Base-by-base conservation (phyloP, 2,888 invertebrate species). In the Drosophila parthenogenetica region DNA sequence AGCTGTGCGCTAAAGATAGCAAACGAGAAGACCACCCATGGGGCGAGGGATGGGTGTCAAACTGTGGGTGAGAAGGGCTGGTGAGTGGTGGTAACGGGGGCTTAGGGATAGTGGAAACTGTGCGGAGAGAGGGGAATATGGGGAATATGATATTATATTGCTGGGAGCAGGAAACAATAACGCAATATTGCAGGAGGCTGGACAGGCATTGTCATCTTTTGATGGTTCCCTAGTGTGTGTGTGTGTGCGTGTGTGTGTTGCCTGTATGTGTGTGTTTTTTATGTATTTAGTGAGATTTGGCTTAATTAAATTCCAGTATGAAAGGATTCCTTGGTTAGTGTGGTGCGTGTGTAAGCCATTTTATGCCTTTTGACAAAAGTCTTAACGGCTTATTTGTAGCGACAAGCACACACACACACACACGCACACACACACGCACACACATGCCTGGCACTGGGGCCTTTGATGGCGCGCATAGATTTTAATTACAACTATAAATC, bases 401-500 rank as follows among this genome's bases (percentile, higher is more conserved):
- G 22, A 59, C 40, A 61, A 42, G 39, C 42, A 54, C 14, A 64
- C 42, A 48, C 16, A 59, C 16, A 25, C n/a, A 42, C 14, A 14
- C 19, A 39, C n/a, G n/a, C 11, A 40, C 22, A 49, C 37, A 43
- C 29, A 48, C 10, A 22, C 16, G 29, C 3, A 46, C 25, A 39
- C 39, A 16, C 16, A 29, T 16, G 10, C 19, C 3, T 3, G 39
- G 7, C 14, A 39, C 53, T 22, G 22, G 48, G 43, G 46, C 54
- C 29, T 64, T 54, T 61, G 74, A 65, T 40, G 48, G 37, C 50
- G 64, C 50, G 50, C 69, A 73, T 79, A 81, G 87, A 87, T 82
- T 83, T 83, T 83, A 83, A 83, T 83, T 83, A 75, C 83, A 75
- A 72, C 83, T 79, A 83, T 83, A 83, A 83, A 83, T 83, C 86